phyloP scores from a whole-genome alignment of 2,113 vertebrate species.

The Blennius ocellaris region DNA sequence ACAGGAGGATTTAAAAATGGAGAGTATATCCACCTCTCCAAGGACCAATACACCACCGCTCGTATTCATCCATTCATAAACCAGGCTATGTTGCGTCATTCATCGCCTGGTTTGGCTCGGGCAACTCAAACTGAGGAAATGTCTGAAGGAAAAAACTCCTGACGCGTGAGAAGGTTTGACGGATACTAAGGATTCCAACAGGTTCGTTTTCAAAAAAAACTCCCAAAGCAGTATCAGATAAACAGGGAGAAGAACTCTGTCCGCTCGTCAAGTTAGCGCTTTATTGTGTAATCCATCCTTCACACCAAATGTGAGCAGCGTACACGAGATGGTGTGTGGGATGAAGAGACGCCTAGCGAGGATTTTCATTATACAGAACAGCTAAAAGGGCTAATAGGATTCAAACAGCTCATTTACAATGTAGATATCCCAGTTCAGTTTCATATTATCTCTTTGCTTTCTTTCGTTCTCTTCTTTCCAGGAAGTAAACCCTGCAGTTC shows the following conservation, averaged over 20 bases:
- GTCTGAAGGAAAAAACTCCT: not conserved
- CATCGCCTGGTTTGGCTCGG: too few relatives aligned
- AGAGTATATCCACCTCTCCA: too few relatives aligned
- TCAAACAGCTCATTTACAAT: not conserved
- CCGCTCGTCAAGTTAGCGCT: too few relatives aligned
- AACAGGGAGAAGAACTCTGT: not conserved
- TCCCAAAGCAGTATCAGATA: not conserved
- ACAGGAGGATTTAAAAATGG: too few relatives aligned
- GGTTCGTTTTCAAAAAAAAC: too few relatives aligned
- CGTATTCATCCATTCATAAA: too few relatives aligned
- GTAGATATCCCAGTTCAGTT: not conserved
- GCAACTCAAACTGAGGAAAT: too few relatives aligned
- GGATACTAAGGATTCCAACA: not conserved
- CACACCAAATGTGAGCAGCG: not conserved
- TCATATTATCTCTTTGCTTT: constrained; percentile 10
- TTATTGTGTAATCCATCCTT: not conserved
- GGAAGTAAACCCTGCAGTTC: not conserved
- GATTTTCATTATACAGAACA: not conserved
- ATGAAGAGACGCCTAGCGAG: not conserved
- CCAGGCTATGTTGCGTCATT: too few relatives aligned
- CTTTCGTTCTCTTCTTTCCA: too few relatives aligned
- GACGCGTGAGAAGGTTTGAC: not conserved
- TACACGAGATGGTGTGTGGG: not conserved
- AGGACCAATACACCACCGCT: too few relatives aligned
- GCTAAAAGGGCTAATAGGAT: not conserved